A percentile compares a stretch with the other conserved stretches of the same genome.
These are phyloP conservation scores for Subanguina moxae DNA, from an alignment of 1,140 invertebrate genomes.

Conservation along the genomic window DNA sequence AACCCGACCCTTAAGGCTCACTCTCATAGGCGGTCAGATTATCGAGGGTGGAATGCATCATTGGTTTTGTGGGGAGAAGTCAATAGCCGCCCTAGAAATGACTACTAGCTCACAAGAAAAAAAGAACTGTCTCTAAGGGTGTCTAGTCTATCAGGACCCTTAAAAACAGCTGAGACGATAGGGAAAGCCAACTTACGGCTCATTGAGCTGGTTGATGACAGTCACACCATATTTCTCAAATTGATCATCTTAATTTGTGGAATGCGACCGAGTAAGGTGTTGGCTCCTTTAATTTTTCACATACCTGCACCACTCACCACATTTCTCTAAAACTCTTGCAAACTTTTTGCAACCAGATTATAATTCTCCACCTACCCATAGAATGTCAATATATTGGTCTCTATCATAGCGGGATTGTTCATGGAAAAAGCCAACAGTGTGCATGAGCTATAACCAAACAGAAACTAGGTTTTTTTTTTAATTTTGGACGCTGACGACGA, in stretches of 20 bases:
- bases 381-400: slow-evolving; percentile 56
- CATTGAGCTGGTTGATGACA: slow-evolving; percentile 54
- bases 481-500: too few relatives aligned
- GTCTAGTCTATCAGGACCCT: too few relatives aligned
- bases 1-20: too few relatives aligned
- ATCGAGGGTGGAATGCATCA: too few relatives aligned
- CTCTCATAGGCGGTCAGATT: too few relatives aligned
- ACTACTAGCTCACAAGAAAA: too few relatives aligned
- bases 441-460: slow-evolving; percentile 41
- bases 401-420: slow-evolving; percentile 59
- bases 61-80: too few relatives aligned
- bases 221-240: slow-evolving; percentile 59
- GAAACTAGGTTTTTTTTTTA: too few relatives aligned
- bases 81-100: too few relatives aligned
- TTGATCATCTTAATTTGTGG: slow-evolving; percentile 39
- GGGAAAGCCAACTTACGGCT: slow-evolving; percentile 25
- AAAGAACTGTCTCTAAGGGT: too few relatives aligned
- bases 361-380: slow-evolving; percentile 22
- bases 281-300: background rate
- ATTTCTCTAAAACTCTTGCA: slow-evolving; percentile 7
- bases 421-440: slow-evolving; percentile 59
- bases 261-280: background rate
- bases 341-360: slow-evolving; percentile 4
- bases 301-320: background rate
- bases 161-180: too few relatives aligned